Base-by-base conservation (phyloP, 2,113 vertebrate genomes). In the Protomyctophum bolini region DNA sequence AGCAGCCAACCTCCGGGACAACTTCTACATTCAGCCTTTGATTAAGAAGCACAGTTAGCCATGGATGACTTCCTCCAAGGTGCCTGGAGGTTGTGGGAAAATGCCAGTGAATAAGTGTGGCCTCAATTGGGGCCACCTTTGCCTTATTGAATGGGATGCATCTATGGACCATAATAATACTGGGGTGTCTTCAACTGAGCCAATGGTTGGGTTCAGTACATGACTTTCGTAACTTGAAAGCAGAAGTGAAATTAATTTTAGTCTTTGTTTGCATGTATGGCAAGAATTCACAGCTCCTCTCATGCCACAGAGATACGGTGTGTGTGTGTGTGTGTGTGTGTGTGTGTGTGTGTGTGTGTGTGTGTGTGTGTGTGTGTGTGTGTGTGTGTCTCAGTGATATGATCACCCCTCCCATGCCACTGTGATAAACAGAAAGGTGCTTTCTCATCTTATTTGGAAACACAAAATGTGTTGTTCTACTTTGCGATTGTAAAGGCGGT, bases 11-110 rank as follows among this genome's bases (percentile, higher is more conserved):
- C 94, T 93, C 93, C 91, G 85, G 91, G 94, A 94, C 91, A 89
- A 91, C 92, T 92, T 66, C 83, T 84, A 12, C 92, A 93, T 93
- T 94, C 92, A 92, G 92, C 73, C 87, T 90, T 90, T 94, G 94
- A 96, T 94, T 95, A 95, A 94, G 82, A 90, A 94, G 92, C 91
- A 72, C 83, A 87, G 92, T 96, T 95, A 94, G 92, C 91, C 92
- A 95, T 90, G 94, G 95, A 86, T 94, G 92, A 93, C 94, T 96
- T 96, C 94, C 94, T 94, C 91, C 75, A 88, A 93, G 84, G 90
- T 92, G 88, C 83, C 91, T 72, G 79, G 85, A 74, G 94, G 94
- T 92, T 94, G 94, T 95, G 95, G 95, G 94, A 96, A 96, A 93
- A 83, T 88, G 83, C 89, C 84, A 58, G 55, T 45, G 70, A 81